These are phyloP conservation scores for Luehdorfia chinensis DNA, from an alignment of 1,140 invertebrate species.

Conservation along the genomic window DNA sequence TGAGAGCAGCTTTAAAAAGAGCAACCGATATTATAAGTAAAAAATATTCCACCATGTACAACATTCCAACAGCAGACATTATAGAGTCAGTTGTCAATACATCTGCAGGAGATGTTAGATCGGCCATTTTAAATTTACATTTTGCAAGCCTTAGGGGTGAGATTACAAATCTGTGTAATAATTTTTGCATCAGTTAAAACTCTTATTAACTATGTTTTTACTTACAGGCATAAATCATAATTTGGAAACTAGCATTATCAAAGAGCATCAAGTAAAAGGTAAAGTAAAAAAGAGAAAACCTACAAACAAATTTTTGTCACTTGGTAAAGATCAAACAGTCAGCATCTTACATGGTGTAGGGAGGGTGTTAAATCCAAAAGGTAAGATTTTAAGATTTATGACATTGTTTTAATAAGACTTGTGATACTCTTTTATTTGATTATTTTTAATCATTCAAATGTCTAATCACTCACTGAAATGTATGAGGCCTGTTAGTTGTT, in stretches of 20 bases:
- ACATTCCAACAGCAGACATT: constrained; percentile 74
- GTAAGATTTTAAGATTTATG: constrained; percentile 56
- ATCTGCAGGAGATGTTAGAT: constrained; percentile 83
- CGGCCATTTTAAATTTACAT: constrained; percentile 83
- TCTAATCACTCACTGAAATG: too few species aligned
- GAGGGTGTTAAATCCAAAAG: constrained; percentile 87
- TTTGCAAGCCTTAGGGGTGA: constrained; percentile 83
- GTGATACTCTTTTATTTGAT: too few species aligned
- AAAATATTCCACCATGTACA: constrained; percentile 73
- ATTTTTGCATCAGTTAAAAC: background rate
- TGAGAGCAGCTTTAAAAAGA: constrained; percentile 82
- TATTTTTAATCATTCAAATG: too few species aligned
- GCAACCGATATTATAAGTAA: constrained; percentile 76
- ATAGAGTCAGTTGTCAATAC: constrained; percentile 83
- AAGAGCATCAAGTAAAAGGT: constrained; percentile 51
- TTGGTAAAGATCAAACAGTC: constrained; percentile 82
- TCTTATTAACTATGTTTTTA: constrained; percentile 3
- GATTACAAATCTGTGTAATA: constrained; percentile 11
- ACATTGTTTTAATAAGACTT: too few species aligned
- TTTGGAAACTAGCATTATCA: constrained; percentile 53
- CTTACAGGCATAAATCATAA: constrained; percentile 42
- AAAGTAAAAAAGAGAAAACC: constrained; percentile 56
- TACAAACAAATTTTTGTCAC: constrained; percentile 70
- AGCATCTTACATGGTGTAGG: constrained; percentile 85
- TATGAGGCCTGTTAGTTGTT: too few species aligned